phyloP scores from a whole-genome alignment of 1,140 invertebrate genomes.

The Drosophila pachea region DNA sequence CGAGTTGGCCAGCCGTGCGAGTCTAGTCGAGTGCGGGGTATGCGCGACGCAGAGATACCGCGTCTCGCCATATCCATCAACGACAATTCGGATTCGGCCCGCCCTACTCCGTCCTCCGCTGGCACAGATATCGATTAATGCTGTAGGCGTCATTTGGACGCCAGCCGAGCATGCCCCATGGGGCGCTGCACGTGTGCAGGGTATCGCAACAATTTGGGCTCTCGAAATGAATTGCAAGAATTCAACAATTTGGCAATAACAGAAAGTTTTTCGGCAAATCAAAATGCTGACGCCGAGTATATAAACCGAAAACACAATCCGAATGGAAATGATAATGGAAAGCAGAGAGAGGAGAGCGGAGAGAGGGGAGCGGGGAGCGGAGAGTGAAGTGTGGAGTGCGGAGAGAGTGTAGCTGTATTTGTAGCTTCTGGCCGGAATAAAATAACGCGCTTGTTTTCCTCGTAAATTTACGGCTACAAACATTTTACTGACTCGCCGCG shows the following conservation, averaged over 20 bases:
- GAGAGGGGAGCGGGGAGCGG: too few relatives aligned
- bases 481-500: slow-evolving; percentile 35
- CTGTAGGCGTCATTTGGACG: too few relatives aligned
- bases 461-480: slow-evolving; percentile 33
- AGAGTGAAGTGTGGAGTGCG: too few relatives aligned
- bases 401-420: slow-evolving; percentile 17
- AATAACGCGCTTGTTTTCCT: slow-evolving; percentile 15
- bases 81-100: too few relatives aligned
- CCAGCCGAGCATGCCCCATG: too few relatives aligned
- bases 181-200: not conserved
- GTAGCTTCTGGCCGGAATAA: slow-evolving; percentile 10
- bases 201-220: slow-evolving; percentile 14
- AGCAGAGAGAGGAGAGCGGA: slow-evolving; percentile 19
- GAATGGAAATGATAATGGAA: slow-evolving; percentile 47
- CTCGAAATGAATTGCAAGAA: slow-evolving; percentile 27
- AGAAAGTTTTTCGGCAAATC: slow-evolving; percentile 22
- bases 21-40: not conserved
- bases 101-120: too few relatives aligned
- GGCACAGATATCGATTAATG: too few relatives aligned
- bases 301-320: slow-evolving; percentile 25
- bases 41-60: not conserved
- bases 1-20: too few relatives aligned
- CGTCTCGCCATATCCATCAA: not conserved
- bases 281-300: slow-evolving; percentile 25
- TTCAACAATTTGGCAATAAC: slow-evolving; percentile 28